Base-by-base conservation (phyloP, 2,888 invertebrate genomes). In the Drosophila demipolita region DNA sequence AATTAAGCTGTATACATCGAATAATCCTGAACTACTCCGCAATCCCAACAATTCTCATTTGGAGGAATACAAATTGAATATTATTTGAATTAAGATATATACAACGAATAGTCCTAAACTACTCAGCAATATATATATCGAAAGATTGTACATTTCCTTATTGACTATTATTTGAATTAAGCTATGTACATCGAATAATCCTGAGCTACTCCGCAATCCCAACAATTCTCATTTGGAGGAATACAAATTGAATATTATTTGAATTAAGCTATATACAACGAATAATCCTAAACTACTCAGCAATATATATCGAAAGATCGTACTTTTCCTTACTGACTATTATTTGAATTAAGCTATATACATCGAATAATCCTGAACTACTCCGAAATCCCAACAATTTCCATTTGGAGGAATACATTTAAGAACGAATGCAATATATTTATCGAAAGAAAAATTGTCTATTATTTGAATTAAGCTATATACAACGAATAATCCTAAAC, bases 231-330 rank as follows among this genome's bases (percentile, higher is more conserved):
- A 38, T 38, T 15, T 11, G 36, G 35, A 38, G 57, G 26, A 26
- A 26, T 26, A 26, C 26, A 3, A n/a, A n/a, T n/a, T n/a, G n/a
- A n/a, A n/a, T n/a, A 26, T 29, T 29, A 23, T 17, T n/a, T 11
- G 26, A 55, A 1, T 7, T 23, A 6, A 40, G 40, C 5, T 36
- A 15, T 17, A 2, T 35, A 17, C 12, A 11, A 17, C n/a, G 12
- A n/a, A 54, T 65, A 54, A 58, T 53, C 45, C 66, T 26, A 23
- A 45, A 36, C 29, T 6, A 52, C 17, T 63, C 17, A 9, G n/a
- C 40, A 52, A 63, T 63, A 26, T 26, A 26, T 26, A 60, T 65
- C 53, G 33, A 2, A 7, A 64, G 48, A 70, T 64, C 23, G 45
- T 33, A 3, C 17, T 53, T 33, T 40, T 53, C 35, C 42, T 12